Evolutionary conservation across 2,888 invertebrate genomes (phyloP).

Genomic region (Phytoseiulus persimilis): DNA sequence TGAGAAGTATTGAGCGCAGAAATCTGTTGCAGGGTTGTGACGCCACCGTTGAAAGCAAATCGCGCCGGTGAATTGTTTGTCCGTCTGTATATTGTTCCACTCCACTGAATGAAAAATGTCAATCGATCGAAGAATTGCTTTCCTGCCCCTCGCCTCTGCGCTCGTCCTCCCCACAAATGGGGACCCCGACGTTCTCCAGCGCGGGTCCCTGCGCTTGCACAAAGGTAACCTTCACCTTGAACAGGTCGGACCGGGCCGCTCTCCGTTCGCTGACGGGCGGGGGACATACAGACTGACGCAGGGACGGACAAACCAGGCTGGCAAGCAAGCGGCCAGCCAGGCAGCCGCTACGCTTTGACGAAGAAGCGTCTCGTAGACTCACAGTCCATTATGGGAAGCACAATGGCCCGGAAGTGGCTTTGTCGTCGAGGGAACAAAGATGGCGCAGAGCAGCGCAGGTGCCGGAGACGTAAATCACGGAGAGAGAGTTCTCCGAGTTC

Average conservation of each 20-base stretch:
- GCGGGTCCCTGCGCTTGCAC: neutral
- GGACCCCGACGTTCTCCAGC: neutral
- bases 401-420: conserved; percentile 5
- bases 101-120: no score
- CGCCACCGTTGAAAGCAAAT: no score
- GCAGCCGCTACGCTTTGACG: neutral
- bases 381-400: conserved; percentile 5
- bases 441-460: neutral
- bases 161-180: neutral
- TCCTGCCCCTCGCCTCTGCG: neutral
- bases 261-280: neutral
- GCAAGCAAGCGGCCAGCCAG: neutral
- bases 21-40: no score
- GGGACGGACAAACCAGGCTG: neutral
- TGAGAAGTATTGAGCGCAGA: no score
- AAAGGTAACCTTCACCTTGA: neutral
- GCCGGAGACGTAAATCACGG: neutral
- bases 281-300: neutral
- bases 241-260: neutral
- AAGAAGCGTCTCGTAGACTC: conserved; percentile 5
- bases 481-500: neutral
- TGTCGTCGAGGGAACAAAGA: neutral
- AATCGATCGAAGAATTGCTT: no score
- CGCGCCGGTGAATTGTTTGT: no score
- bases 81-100: no score